Evolutionary conservation across 2,888 invertebrate genomes (phyloP), one percentile per base, ranked within the genome.

Genomic region (Tipula unca): DNA sequence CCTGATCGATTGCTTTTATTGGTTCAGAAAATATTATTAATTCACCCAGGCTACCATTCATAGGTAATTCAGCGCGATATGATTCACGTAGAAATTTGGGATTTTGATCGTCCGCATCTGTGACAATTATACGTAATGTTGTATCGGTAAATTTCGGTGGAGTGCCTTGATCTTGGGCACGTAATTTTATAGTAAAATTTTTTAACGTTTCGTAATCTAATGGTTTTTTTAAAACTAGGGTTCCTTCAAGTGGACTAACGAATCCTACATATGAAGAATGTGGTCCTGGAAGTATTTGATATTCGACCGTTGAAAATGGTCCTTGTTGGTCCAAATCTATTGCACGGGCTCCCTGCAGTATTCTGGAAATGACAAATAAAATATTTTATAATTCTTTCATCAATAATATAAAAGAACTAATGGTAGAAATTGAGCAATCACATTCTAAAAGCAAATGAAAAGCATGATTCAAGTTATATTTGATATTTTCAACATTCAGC

Each of bases 91-190:
- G 89, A 89, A 97, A 97, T 88, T 93, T 93, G 0, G 97, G 97
- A 92, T 97, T 97, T 91, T 97, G 97, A 90, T 97, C 97, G 89
- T 97, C 97, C 0, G 97, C 97, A 90, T 97, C 97, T 29, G 96
- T 93, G 82, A 97, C 95, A 87, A 95, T 94, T 0, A 98, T 95
- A 2, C 93, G 93, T 3, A 98, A 92, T 35, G 92, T 91, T 0
- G 97, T 95, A 88, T 96, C 95, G 54, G 95, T 94, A 88, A 93
- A 93, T 87, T 93, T 93, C 0, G 97, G 95, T 1, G 97, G 97
- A 82, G 93, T 93, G 29, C 97, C 97, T 87, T 95, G 95, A 91
- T 97, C 97, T 91, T 94, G 92, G 0, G 95, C 95, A 4, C 95
- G 91, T 85, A 97, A 93, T 84, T 93, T 93, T 20, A 97, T 93